phyloP scores from a whole-genome alignment of 2,113 vertebrate genomes.

The Lonchura striata region DNA sequence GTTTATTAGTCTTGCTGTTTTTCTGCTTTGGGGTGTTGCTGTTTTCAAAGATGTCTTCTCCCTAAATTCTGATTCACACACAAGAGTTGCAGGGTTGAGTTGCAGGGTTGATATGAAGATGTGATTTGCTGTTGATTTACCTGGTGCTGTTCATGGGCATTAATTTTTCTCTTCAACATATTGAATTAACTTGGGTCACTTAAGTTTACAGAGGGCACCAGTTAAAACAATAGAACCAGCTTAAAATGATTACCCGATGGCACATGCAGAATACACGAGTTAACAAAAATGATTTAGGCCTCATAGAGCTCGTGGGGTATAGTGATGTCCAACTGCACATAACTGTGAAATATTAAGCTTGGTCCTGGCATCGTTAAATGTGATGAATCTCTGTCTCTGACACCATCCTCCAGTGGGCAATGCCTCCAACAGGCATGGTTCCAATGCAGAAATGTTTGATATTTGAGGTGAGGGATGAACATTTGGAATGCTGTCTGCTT shows the following conservation, averaged over 20 bases:
- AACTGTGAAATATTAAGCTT: slow-evolving; percentile 35
- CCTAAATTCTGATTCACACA: background rate
- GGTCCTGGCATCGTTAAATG: background rate
- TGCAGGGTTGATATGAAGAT: background rate
- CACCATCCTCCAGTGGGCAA: background rate
- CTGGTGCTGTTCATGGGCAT: background rate
- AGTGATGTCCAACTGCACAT: background rate
- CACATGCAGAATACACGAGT: background rate
- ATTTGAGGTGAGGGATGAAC: background rate
- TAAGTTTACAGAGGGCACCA: background rate
- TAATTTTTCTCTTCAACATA: background rate
- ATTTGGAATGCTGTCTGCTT: background rate
- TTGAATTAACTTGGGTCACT: background rate
- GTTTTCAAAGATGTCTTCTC: background rate
- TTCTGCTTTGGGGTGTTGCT: background rate
- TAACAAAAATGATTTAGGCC: slow-evolving; percentile 28
- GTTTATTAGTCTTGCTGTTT: background rate
- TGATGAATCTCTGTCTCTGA: slow-evolving; percentile 11
- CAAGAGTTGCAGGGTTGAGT: background rate
- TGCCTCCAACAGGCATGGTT: background rate
- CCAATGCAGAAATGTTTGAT: background rate
- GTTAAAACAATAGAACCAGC: slow-evolving; percentile 1
- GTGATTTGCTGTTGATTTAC: background rate
- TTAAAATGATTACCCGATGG: background rate
- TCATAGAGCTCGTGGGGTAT: background rate